Evolutionary conservation across 2,797 vertebrate genomes (phyloP).

Genomic region (Capromys pilorides): DNA sequence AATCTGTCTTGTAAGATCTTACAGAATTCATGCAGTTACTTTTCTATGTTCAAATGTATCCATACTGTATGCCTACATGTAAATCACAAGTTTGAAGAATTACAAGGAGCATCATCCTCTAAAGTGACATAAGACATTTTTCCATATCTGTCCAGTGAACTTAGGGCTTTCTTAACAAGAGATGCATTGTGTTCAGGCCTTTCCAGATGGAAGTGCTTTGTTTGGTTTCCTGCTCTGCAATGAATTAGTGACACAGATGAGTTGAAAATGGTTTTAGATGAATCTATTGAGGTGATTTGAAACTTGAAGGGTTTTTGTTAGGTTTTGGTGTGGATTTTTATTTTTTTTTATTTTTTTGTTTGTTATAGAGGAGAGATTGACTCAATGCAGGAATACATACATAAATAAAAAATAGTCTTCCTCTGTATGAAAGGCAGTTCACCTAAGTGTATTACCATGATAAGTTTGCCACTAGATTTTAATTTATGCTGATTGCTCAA

Average conservation of each 20-base stretch:
- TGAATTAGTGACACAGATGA: background rate
- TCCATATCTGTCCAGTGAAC: background rate
- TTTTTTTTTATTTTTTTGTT: too few relatives aligned
- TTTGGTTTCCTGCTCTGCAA: background rate
- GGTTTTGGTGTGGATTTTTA: background rate
- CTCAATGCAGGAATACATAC: background rate
- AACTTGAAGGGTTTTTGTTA: background rate
- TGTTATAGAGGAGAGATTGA: background rate
- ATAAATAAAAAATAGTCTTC: conserved; percentile 23
- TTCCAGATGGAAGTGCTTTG: background rate
- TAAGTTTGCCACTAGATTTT: conserved; percentile 13
- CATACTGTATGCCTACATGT: background rate
- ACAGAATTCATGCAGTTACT: background rate
- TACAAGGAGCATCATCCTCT: background rate
- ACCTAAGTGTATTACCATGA: background rate
- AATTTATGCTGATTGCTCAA: background rate
- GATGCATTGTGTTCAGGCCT: background rate
- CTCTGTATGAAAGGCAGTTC: background rate
- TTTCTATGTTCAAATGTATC: background rate
- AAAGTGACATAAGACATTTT: background rate
- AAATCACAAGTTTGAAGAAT: background rate
- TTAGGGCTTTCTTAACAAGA: background rate
- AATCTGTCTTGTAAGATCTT: background rate
- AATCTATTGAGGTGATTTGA: background rate
- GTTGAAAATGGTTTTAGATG: background rate